Base-by-base conservation (phyloP, 1,140 invertebrate species). In the Drosophila bipectinata region DNA sequence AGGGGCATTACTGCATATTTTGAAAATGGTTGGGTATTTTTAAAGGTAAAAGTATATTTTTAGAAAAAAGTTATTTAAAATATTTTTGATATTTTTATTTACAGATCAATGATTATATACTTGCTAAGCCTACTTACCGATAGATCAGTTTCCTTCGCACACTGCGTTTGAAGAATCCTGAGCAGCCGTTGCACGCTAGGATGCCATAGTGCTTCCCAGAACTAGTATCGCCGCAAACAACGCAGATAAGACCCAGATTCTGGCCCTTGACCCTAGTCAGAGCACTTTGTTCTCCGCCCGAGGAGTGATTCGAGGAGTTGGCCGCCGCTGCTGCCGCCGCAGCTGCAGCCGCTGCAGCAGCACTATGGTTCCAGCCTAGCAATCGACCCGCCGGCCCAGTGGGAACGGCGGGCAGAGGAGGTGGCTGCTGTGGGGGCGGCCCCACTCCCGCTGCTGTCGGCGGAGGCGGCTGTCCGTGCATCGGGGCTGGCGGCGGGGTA, bases 201-300 rank as follows among this genome's bases (percentile, higher is more conserved):
- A 99, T 99, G 0, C 98, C 98, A 92, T 99, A 99, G 92, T 99
- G 98, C 91, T 99, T 99, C 0, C 98, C 98, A 4, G 97, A 98
- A 57, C 97, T 98, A 1, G 97, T 98, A 90, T 99, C 98, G 0
- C 98, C 98, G 88, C 98, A 99, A 1, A 99, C 98, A 26, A 99
- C 96, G 91, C 98, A 99, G 15, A 96, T 95, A 12, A 97, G 92
- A 4, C 96, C 96, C 4, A 94, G 93, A 61, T 93, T 93, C 60
- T 92, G 91, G 28, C 74, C 77, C 75, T 92, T 92, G n/a, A 83
- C 63, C 41, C 90, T 78, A 15, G 81, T 41, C 78, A 89, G 24
- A 6, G 68, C 30, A 0, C 68, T 60, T 5, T 57, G 61, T 10
- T 88, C 79, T 0, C 26, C 52, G 6, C 37, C 21, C 14, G 67